A percentile compares a stretch with the other conserved stretches of the same genome.
Conservation (phyloP, 2,113 vertebrate species). For the Zosterops japonicus region DNA sequence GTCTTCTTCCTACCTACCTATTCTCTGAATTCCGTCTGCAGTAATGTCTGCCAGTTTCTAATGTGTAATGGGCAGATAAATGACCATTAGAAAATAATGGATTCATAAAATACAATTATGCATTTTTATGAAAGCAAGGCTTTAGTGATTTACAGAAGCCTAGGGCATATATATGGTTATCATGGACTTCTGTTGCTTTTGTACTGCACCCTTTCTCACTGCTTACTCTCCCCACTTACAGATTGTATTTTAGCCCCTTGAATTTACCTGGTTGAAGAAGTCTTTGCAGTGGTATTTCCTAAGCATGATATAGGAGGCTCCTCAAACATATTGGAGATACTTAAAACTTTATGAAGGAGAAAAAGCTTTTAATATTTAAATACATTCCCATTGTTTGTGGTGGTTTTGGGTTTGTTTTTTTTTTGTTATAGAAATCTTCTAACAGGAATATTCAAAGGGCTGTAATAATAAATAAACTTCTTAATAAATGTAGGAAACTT, state of each 20-base stretch:
- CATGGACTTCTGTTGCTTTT: neutral
- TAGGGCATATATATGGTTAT: neutral
- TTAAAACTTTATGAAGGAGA: neutral
- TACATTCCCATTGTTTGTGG: neutral
- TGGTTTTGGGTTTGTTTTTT: rapidly evolving
- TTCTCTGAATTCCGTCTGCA: neutral
- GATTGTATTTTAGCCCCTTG: neutral
- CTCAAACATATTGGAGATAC: neutral
- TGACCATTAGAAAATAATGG: neutral
- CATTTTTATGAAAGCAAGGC: neutral
- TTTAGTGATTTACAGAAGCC: neutral
- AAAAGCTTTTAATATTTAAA: neutral
- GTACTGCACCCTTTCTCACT: neutral
- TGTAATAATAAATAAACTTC: neutral
- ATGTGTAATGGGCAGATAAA: neutral
- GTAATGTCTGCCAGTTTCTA: neutral
- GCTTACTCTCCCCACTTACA: neutral
- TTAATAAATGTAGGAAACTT: neutral
- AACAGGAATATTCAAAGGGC: neutral
- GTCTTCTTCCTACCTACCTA: neutral
- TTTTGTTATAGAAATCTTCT: neutral
- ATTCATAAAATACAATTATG: neutral
- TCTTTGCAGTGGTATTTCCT: neutral
- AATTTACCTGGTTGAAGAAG: neutral
- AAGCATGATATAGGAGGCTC: neutral